These are phyloP conservation scores for Lacerta bilineata DNA, from an alignment of 2,797 vertebrate species.

Conservation along the genomic window DNA sequence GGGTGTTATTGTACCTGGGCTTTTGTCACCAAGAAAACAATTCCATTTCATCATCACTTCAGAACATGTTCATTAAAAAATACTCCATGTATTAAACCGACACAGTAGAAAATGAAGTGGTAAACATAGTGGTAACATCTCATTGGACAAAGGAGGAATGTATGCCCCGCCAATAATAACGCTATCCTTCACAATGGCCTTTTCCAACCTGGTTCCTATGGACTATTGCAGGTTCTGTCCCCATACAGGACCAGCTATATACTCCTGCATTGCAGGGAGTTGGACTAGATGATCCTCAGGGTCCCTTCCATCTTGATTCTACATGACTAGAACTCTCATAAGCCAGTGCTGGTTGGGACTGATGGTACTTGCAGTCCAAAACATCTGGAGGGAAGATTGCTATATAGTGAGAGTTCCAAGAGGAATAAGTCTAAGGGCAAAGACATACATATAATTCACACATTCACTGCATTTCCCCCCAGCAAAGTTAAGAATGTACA, in stretches of 20 bases:
- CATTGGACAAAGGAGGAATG: background rate
- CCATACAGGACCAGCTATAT: no score
- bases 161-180: background rate
- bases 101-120: background rate
- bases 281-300: no score
- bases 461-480: no score
- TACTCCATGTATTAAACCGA: background rate
- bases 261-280: no score
- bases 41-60: background rate
- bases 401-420: background rate
- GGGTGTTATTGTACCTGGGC: conserved; percentile 33
- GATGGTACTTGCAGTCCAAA: no score
- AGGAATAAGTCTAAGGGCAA: background rate
- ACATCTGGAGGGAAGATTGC: no score
- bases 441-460: background rate
- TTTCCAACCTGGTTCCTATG: no score
- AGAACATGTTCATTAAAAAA: background rate
- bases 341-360: no score
- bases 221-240: no score
- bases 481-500: background rate
- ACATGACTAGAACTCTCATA: no score
- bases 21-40: background rate
- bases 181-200: background rate
- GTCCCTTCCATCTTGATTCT: no score
- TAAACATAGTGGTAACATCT: no score